Evolutionary conservation across 1,140 invertebrate genomes (phyloP).

Genomic region (Oryzaephilus surinamensis): DNA sequence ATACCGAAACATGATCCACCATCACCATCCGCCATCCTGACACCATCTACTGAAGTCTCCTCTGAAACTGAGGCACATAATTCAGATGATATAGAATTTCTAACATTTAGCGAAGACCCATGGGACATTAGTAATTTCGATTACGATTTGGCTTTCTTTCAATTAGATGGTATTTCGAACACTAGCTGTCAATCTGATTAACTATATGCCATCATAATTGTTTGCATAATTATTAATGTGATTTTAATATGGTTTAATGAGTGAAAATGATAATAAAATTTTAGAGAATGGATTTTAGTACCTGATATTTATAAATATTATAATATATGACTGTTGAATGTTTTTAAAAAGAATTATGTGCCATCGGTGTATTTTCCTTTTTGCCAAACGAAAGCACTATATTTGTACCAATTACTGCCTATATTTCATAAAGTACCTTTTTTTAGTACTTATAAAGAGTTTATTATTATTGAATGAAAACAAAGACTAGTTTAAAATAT

Average conservation of each 20-base stretch:
- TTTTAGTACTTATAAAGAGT: not conserved
- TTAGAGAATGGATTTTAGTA: too few species aligned
- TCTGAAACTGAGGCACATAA: constrained; percentile 22
- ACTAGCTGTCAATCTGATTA: constrained; percentile 19
- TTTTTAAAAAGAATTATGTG: too few species aligned
- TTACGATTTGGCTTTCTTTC: constrained; percentile 30
- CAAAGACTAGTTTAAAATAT: constrained; percentile 7
- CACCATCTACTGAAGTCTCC: constrained; percentile 38
- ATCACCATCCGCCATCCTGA: constrained; percentile 45
- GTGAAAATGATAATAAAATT: too few species aligned
- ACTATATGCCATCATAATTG: not conserved
- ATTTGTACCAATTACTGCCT: constrained; percentile 26
- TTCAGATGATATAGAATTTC: constrained; percentile 25
- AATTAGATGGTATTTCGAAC: constrained; percentile 25
- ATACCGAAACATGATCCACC: constrained; percentile 31
- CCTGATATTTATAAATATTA: too few species aligned
- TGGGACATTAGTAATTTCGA: constrained; percentile 34
- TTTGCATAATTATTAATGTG: not conserved
- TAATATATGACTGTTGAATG: too few species aligned
- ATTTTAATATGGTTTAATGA: not conserved
- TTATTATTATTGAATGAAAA: not conserved
- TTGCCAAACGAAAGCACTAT: constrained; percentile 12
- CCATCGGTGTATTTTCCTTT: constrained; percentile 20
- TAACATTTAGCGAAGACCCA: constrained; percentile 29
- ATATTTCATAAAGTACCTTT: constrained; percentile 20